These are phyloP conservation scores for Notiomystis cincta DNA, from an alignment of 2,113 vertebrate species.

Conservation along the genomic window DNA sequence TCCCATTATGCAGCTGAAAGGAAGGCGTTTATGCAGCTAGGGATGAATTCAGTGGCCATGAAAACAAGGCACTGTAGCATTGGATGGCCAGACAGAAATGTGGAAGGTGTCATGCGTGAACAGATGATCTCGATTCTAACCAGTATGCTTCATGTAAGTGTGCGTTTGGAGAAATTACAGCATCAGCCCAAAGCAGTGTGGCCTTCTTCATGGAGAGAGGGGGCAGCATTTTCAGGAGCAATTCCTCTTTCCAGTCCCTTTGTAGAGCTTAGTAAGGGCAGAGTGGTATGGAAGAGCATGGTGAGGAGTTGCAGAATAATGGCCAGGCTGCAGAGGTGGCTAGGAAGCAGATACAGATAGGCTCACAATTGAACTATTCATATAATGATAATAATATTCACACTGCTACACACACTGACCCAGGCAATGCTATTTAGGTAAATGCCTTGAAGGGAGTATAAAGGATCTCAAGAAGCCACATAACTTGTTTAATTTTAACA, in stretches of 20 bases:
- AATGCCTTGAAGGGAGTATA: background rate
- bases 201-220: background rate
- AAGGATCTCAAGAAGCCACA: background rate
- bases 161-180: background rate
- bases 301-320: background rate
- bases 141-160: background rate
- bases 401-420: background rate
- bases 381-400: background rate
- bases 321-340: background rate
- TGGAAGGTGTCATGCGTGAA: background rate
- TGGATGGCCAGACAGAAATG: background rate
- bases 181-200: background rate
- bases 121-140: background rate
- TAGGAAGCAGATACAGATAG: background rate
- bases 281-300: background rate
- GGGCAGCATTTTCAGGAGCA: background rate
- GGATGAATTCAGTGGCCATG: background rate
- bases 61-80: background rate
- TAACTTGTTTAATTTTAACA: background rate
- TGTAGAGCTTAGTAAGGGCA: background rate
- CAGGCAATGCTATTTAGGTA: background rate
- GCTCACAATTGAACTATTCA: background rate
- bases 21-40: background rate
- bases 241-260: background rate
- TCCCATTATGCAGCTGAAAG: background rate